Percentiles rank a stretch among this genome's conserved stretches.
phyloP scores from a whole-genome alignment of 2,113 vertebrate species.

The Callithrix jacchus region DNA sequence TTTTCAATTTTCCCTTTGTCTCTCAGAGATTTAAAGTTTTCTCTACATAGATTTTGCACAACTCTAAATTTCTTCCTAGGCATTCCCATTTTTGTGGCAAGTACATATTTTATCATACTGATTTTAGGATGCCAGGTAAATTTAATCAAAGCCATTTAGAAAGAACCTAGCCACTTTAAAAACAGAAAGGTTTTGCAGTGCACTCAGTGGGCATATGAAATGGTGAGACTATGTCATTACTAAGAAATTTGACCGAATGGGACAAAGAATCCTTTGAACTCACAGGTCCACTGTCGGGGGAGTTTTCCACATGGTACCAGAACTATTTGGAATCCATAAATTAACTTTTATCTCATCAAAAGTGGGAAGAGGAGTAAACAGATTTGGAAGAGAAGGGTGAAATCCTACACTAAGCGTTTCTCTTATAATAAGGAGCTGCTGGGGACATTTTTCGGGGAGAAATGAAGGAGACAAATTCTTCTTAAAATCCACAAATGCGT shows the following conservation, averaged over 20 bases:
- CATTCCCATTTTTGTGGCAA: neutral
- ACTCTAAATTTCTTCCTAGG: neutral
- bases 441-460: neutral
- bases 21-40: neutral
- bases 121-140: neutral
- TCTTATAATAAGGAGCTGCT: neutral
- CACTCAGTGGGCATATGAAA: neutral
- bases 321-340: neutral
- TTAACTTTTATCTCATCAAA: neutral
- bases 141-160: neutral
- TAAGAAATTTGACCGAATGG: neutral
- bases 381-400: neutral
- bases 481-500: neutral
- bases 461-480: neutral
- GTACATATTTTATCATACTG: neutral
- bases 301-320: neutral
- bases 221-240: neutral
- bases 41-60: neutral
- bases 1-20: neutral
- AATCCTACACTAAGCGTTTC: neutral
- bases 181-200: neutral
- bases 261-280: neutral
- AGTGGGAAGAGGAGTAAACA: neutral
- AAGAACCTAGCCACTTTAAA: neutral
- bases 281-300: neutral